These are phyloP conservation scores for Colostygia pectinataria DNA, from an alignment of 2,888 invertebrate species.

Conservation along the genomic window DNA sequence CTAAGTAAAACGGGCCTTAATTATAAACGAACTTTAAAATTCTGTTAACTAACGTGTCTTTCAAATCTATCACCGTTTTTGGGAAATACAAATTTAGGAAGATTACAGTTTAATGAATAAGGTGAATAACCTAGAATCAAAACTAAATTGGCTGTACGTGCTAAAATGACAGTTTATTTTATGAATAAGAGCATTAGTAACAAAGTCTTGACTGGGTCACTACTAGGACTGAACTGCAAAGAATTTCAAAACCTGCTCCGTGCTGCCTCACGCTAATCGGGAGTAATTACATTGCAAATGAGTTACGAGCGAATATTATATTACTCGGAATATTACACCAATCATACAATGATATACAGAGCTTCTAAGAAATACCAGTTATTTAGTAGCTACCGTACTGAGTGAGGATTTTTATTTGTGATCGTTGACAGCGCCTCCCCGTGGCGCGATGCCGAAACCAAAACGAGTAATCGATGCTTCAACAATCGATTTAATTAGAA, in stretches of 20 bases:
- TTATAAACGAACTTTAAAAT: too few relatives aligned
- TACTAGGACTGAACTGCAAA: too few relatives aligned
- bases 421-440: constrained; percentile 42
- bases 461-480: constrained; percentile 71
- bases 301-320: constrained; percentile 18
- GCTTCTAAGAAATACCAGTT: constrained; percentile 31
- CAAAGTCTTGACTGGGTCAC: too few relatives aligned
- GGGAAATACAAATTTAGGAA: too few relatives aligned
- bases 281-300: constrained; percentile 16
- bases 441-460: constrained; percentile 65
- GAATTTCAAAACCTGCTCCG: background rate
- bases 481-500: constrained; percentile 79
- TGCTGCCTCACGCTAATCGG: constrained; percentile 3
- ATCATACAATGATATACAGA: constrained; percentile 18
- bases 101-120: too few relatives aligned
- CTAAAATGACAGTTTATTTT: too few relatives aligned
- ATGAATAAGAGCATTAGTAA: too few relatives aligned
- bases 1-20: too few relatives aligned
- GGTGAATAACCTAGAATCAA: too few relatives aligned
- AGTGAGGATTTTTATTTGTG: constrained; percentile 29
- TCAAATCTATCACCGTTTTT: too few relatives aligned
- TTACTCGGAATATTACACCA: constrained; percentile 20
- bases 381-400: constrained; percentile 65
- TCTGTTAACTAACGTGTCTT: too few relatives aligned
- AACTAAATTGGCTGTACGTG: too few relatives aligned